Base-by-base conservation (phyloP, 2,113 vertebrate genomes). In the Platanista minor region DNA sequence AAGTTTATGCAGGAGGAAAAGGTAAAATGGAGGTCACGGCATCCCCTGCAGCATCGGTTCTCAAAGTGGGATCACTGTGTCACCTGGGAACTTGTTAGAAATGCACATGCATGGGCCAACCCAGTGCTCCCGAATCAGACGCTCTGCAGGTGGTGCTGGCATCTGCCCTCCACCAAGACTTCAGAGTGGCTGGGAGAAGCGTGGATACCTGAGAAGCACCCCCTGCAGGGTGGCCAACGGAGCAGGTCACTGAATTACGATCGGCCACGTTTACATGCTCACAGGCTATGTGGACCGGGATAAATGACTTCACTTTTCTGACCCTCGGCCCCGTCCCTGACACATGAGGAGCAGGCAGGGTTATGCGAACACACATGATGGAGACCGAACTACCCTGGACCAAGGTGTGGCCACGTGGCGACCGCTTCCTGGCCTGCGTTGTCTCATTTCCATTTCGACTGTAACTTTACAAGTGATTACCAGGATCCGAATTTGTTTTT, bases 381-480 rank as follows among this genome's bases (percentile, higher is more conserved):
- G 54, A 57, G 33, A 36, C 3, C 3, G 23, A 25, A 2, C 7
- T 17, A 1, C 36, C 21, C 6, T 9, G 5, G 2, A 46, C 39
- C 41, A 15, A 8, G 5, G 2, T 29, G 49, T 0, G 4, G 43
- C 46, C 74, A 3, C 4, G 14, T 18, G 43, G 72, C 4, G 27
- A 18, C 49, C 20, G 74, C 39, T 74, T 66, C 8, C 69, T 39
- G 67, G 23, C 46, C 54, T 23, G 29, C 49, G 52, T 43, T 49
- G 15, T 43, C 66, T 33, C 23, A 33, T 4, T 49, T 14, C 43
- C 9, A 4, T 25, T 84, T 9, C 75, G 46, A 72, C 36, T 75
- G n/a, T 41, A 39, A n/a, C 41, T 71, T n/a, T 29, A 12, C 29
- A 39, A 78, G 36, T 10, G 78, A 74, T 3, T 21, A 39, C 25